Percentiles rank a stretch among this genome's conserved stretches.
These are phyloP conservation scores for Andricus quercusramuli DNA, from an alignment of 2,888 invertebrate species.

Conservation along the genomic window DNA sequence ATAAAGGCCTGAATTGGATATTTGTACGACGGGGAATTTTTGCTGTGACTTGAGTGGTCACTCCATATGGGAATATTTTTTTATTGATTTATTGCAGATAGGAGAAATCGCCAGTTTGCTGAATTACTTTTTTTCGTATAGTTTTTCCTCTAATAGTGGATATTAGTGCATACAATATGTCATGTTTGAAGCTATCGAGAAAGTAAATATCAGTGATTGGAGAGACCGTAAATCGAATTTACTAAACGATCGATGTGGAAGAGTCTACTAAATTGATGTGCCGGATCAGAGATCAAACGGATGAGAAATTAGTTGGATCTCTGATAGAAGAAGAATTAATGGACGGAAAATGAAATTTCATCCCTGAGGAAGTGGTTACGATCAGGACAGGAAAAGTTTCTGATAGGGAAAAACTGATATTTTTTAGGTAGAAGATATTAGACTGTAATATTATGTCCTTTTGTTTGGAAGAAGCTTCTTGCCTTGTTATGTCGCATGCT, in stretches of 20 bases:
- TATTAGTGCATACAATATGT: neutral
- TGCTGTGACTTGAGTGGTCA: too few relatives aligned
- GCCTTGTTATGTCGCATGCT: slow-evolving; percentile 8
- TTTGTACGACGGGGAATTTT: too few relatives aligned
- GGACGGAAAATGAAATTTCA: slow-evolving; percentile 19
- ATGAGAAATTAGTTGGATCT: slow-evolving; percentile 18
- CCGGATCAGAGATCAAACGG: slow-evolving; percentile 30
- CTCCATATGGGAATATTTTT: too few relatives aligned
- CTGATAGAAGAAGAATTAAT: slow-evolving; percentile 21
- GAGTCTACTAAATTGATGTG: slow-evolving; percentile 16
- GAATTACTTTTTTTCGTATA: neutral
- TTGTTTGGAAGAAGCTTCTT: slow-evolving; percentile 1
- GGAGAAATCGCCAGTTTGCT: too few relatives aligned
- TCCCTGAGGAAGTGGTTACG: neutral
- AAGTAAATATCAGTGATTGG: slow-evolving; percentile 20
- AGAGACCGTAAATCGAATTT: slow-evolving; percentile 22
- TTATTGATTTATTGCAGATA: too few relatives aligned
- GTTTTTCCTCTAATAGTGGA: neutral
- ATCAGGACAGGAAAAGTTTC: neutral
- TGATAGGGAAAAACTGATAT: neutral
- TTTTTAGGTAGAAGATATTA: neutral
- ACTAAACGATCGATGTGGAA: slow-evolving; percentile 5
- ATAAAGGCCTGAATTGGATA: too few relatives aligned
- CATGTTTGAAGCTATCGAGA: slow-evolving; percentile 8
- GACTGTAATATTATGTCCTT: neutral